Base-by-base conservation (phyloP, 2,888 invertebrate species). In the Tachystola acroxantha region DNA sequence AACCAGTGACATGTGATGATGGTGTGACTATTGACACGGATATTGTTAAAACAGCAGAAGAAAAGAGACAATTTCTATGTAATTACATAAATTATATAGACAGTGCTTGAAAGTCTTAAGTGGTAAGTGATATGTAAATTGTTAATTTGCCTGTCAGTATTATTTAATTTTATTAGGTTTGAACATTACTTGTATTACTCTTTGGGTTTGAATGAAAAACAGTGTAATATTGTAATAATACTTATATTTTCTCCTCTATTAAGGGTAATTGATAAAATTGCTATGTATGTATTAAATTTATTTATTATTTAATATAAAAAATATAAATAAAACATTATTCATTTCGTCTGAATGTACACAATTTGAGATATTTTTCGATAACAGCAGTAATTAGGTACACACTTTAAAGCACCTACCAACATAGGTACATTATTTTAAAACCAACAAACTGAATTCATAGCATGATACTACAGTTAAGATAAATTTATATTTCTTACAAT, bases 11-110 rank as follows among this genome's bases (percentile, higher is more conserved):
- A 9, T 76, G 69, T 64, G 76, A 79, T 54, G 78, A 81, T 54
- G 73, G 70, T 40, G 65, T 86, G 10, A 64, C 62, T 11, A 72
- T 86, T 37, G 80, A 82, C 42, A 69, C 61, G 25, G 61, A 58
- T 42, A 66, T 84, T 53, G 77, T 82, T 1, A 74, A 69, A 50
- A 75, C 66, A 45, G 72, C 84, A 19, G 32, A 47, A 20, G 86
- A 85, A 42, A 86, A 86, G 45, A 65, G 86, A 19, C 80, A 82
- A 43, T 86, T 84, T 63, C 48, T 86, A 28, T 84, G 82, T 59
- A 81, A 84, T 50, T 86, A 82, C 44, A 73, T 86, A 10, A 82
- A 79, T 59, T 80, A 70, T 50, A 71, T 84, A 44, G 72, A 76
- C 40, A 32, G 28, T 25, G 32, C 36, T 31, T 34, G 28, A 36